A percentile compares a stretch with the other conserved stretches of the same genome.
Evolutionary conservation across 2,797 vertebrate genomes (phyloP).

Genomic region (Gymnoscopelus braueri): DNA sequence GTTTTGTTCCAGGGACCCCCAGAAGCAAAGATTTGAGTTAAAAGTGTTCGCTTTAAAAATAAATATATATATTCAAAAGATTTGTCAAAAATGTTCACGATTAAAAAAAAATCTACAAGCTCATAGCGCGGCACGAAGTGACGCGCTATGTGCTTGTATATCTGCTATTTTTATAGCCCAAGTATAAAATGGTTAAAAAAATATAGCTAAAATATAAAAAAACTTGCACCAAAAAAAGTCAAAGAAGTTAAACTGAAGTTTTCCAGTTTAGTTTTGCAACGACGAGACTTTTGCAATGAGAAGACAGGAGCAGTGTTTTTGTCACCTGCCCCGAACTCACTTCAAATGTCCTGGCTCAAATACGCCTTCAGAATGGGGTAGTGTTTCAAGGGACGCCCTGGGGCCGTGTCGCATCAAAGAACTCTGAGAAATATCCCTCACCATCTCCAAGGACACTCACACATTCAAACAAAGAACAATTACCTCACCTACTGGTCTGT

Average conservation of each 20-base stretch:
- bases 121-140: no score
- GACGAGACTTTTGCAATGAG: conserved; percentile 56
- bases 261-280: conserved; percentile 42
- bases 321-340: conserved; percentile 55
- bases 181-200: no score
- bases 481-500: conserved; percentile 43
- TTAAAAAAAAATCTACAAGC: no score
- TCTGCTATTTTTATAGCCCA: no score
- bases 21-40: no score
- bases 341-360: conserved; percentile 58
- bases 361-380: conserved; percentile 49
- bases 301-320: conserved; percentile 58
- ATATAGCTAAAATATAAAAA: no score
- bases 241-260: conserved; percentile 59
- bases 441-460: conserved; percentile 50
- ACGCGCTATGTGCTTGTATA: no score
- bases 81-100: no score
- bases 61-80: no score
- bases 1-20: no score
- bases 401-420: conserved; percentile 67
- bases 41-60: no score
- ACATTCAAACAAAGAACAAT: conserved; percentile 62
- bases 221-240: no score
- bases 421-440: conserved; percentile 62
- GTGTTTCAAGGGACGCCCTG: conserved; percentile 68